Evolutionary conservation across 2,888 invertebrate species (phyloP).

Genomic region (Rhorus exstirpatorius): DNA sequence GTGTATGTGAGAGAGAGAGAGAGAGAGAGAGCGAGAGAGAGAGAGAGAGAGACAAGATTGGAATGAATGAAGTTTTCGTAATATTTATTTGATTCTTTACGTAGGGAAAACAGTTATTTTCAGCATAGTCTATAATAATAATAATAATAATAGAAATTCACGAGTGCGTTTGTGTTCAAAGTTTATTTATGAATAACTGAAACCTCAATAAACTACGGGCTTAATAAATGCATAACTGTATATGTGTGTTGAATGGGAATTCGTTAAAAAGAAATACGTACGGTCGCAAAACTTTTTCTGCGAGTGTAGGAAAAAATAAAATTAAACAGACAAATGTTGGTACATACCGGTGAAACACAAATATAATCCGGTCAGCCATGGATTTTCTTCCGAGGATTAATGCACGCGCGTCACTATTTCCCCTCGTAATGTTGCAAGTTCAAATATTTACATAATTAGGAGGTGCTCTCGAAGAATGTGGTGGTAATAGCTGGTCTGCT

Average conservation of each 20-base stretch:
- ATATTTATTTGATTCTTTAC: too few relatives aligned
- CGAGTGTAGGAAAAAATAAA: not conserved
- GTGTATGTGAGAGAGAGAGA: conserved; percentile 5
- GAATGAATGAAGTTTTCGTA: not conserved
- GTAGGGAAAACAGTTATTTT: too few relatives aligned
- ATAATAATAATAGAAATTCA: too few relatives aligned
- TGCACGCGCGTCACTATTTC: conserved; percentile 51
- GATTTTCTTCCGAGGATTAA: conserved; percentile 44
- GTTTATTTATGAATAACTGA: too few relatives aligned
- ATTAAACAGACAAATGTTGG: conserved; percentile 32
- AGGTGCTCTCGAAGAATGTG: conserved; percentile 44
- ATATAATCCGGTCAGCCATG: conserved; percentile 23
- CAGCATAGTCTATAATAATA: too few relatives aligned
- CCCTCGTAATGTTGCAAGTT: conserved; percentile 39
- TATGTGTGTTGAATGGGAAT: conserved; percentile 5
- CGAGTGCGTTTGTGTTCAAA: too few relatives aligned
- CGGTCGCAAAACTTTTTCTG: conserved; percentile 12
- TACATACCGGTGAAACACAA: not conserved
- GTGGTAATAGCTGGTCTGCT: conserved; percentile 36
- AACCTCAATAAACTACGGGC: not conserved
- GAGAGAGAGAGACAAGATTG: not conserved
- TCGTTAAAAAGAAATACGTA: conserved; percentile 26
- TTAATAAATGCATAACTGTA: not conserved
- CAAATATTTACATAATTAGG: conserved; percentile 61
- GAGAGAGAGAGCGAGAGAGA: not conserved